Conservation (phyloP, 2,888 invertebrate genomes). For the Euplexia lucipara region DNA sequence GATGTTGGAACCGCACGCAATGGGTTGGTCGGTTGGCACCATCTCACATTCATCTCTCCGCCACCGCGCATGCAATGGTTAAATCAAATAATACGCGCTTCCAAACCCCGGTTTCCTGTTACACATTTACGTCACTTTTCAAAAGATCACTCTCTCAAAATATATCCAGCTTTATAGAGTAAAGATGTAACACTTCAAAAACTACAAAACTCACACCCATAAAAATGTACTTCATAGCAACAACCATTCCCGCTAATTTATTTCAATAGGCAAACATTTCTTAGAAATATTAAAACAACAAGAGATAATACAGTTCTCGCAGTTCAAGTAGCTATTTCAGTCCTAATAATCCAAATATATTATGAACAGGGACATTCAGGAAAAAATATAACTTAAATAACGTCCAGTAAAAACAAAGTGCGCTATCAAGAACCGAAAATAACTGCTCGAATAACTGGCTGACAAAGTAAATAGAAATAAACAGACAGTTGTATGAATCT, state of each 20-base stretch:
- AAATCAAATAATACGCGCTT: no score
- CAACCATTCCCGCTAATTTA: conserved; percentile 10
- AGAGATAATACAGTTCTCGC: conserved; percentile 20
- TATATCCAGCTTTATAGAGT: no score
- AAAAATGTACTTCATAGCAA: background rate
- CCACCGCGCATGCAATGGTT: no score
- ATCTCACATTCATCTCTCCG: no score
- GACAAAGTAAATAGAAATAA: conserved; percentile 37
- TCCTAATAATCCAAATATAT: conserved; percentile 43
- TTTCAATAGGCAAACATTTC: conserved; percentile 24
- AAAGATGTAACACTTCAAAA: background rate
- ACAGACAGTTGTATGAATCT: conserved; percentile 23
- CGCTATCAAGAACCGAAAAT: conserved; percentile 33
- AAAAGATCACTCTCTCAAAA: no score
- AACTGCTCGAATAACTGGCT: conserved; percentile 18
- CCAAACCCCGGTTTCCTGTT: no score
- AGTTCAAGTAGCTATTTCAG: conserved; percentile 11
- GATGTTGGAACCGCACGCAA: no score
- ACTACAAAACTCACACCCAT: conserved; percentile 7
- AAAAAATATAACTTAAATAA: conserved; percentile 31
- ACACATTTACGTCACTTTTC: no score
- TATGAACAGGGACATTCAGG: conserved; percentile 21
- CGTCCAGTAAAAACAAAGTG: conserved; percentile 49
- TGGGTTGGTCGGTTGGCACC: no score
- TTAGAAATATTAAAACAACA: conserved; percentile 31